A percentile compares a stretch with the other conserved stretches of the same genome.
Evolutionary conservation across 2,888 invertebrate species (phyloP).

Genomic region (Spatulosminthurus flaviceps): DNA sequence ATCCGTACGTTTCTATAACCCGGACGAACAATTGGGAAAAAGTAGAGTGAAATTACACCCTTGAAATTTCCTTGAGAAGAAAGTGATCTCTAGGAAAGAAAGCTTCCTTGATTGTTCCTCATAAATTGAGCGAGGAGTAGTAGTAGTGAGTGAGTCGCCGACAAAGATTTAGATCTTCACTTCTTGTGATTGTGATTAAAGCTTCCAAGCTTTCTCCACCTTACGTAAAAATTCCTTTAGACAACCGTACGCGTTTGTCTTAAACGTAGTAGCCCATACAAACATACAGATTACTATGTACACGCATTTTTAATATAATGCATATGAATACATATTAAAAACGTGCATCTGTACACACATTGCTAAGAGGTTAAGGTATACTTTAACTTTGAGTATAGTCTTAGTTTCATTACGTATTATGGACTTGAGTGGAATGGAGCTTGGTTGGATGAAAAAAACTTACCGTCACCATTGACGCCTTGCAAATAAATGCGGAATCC

Average conservation of each 20-base stretch:
- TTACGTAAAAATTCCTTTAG: neutral
- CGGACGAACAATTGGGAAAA: neutral
- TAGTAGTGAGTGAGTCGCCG: too few relatives aligned
- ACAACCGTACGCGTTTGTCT: too few relatives aligned
- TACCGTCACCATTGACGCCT: conserved; percentile 49
- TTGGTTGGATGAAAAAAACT: neutral
- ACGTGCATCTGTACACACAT: too few relatives aligned
- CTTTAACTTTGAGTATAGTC: neutral
- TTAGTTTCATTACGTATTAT: neutral
- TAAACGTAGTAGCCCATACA: too few relatives aligned
- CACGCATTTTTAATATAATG: too few relatives aligned
- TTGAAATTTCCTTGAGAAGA: neutral
- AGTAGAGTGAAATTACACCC: neutral
- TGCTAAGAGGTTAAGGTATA: too few relatives aligned
- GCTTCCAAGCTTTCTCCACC: neutral
- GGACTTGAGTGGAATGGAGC: neutral
- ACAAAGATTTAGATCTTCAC: conserved; percentile 2
- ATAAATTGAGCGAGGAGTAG: conserved; percentile 18
- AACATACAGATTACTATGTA: too few relatives aligned
- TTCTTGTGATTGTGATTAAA: neutral
- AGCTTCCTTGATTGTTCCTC: neutral
- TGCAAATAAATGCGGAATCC: conserved; percentile 53
- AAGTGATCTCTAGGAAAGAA: neutral
- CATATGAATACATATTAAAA: too few relatives aligned
- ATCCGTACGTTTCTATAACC: too few relatives aligned